Evolutionary conservation across 1,140 invertebrate species (phyloP).

Genomic region (Bombus pascuorum): DNA sequence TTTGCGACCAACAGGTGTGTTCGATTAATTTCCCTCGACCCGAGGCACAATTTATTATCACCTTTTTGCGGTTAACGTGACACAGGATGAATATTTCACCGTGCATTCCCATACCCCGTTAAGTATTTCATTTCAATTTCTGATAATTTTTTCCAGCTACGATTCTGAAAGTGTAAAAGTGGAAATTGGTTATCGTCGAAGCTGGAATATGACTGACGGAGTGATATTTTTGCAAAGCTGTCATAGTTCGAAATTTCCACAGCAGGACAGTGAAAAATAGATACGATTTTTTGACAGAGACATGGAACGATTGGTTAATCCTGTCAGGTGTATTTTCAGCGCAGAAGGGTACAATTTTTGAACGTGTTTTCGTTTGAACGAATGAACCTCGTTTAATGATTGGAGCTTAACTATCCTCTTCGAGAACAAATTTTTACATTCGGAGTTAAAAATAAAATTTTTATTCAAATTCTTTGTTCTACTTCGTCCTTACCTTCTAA

Average conservation of each 20-base stretch:
- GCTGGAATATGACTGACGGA: not conserved
- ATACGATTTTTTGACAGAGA: conserved; percentile 6
- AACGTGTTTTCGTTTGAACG: not conserved
- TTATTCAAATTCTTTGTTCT: too few species aligned
- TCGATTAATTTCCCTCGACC: not conserved
- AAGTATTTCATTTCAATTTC: not conserved
- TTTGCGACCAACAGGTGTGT: conserved; percentile 10
- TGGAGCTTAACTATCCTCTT: not conserved
- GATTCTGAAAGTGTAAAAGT: not conserved
- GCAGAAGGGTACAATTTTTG: not conserved
- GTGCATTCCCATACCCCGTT: too few species aligned
- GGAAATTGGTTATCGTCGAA: not conserved
- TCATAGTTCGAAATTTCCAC: not conserved
- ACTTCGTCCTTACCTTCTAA: too few species aligned
- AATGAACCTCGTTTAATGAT: not conserved
- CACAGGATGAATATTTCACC: not conserved
- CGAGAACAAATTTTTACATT: not conserved
- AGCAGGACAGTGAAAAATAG: not conserved
- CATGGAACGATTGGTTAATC: conserved; percentile 4
- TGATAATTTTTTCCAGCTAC: not conserved
- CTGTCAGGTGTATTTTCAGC: not conserved
- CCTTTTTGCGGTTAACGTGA: not conserved
- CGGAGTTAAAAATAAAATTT: too few species aligned
- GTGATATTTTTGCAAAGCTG: not conserved
- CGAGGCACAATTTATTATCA: conserved; percentile 7